Evolutionary conservation across 2,888 invertebrate species (phyloP).

Genomic region (Trissolcus japonicus): DNA sequence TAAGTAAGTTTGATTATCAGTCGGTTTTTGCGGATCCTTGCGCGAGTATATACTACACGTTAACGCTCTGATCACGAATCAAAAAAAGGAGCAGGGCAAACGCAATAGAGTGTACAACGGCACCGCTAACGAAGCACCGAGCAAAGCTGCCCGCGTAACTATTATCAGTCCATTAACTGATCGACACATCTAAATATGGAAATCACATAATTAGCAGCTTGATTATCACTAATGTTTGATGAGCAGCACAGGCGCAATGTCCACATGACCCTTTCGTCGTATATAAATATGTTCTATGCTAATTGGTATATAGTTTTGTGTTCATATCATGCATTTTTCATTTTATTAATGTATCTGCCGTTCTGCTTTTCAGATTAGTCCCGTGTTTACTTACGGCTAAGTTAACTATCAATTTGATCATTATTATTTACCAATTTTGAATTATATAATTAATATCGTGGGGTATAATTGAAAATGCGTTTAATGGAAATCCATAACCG

Average conservation of each 20-base stretch:
- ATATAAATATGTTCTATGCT: no score
- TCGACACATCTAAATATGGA: constrained; percentile 60
- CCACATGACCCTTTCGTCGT: constrained; percentile 37
- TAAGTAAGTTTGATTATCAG: constrained; percentile 62
- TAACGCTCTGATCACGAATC: constrained; percentile 54
- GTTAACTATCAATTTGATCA: no score
- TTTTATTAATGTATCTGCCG: no score
- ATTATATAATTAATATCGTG: no score
- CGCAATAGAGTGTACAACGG: not conserved
- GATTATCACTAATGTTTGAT: constrained; percentile 60
- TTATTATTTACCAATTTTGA: no score
- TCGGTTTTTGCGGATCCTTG: constrained; percentile 58
- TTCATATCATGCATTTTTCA: no score
- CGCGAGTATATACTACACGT: constrained; percentile 51
- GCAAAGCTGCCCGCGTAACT: constrained; percentile 30
- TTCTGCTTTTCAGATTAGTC: no score
- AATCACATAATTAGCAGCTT: constrained; percentile 61
- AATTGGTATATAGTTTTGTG: no score
- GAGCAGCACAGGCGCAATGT: constrained; percentile 45
- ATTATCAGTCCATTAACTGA: constrained; percentile 56
- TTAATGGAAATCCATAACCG: no score
- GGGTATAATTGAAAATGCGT: no score
- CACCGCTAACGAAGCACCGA: constrained; percentile 27
- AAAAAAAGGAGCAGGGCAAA: not conserved
- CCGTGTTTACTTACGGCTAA: no score